Evolutionary conservation across 2,113 vertebrate species (phyloP), one percentile per base, ranked within the genome.

Genomic region (Sturnus vulgaris): DNA sequence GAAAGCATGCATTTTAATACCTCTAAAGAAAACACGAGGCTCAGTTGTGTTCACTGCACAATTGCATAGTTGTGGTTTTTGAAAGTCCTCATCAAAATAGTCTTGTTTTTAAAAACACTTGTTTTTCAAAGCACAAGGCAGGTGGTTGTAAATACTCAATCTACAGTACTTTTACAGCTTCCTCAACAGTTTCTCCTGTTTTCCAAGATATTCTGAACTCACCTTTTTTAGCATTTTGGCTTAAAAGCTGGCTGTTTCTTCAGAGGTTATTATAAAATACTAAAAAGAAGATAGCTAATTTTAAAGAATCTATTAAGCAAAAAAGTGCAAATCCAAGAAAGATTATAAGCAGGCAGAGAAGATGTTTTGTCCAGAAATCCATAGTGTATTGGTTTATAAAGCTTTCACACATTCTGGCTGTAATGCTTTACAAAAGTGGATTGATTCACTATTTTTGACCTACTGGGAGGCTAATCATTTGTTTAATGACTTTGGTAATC

Each of bases 381-480:
- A 73, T 44, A 60, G 61, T 30, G 55, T 85, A 75, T 91, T 0
- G 0, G 52, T 78, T 81, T 88, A 72, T 70, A 91, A 87, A 93
- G 46, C 78, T 85, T 91, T 86, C 71, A 64, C 44, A 33, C 4
- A 10, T 93, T 93, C 70, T 90, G 85, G n/a, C 66, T 1, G 3
- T 88, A 95, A 66, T 79, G 52, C 83, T 42, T 93, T 85, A 89
- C 22, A 60, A 83, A 81, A 35, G 56, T 57, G 72, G 78, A 96
- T 92, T 91, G 93, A 95, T 85, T 86, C 19, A 61, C 88, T 86
- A 73, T 84, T 94, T 96, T 92, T 93, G 64, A 89, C 65, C 73
- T 4, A 4, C 55, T 93, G 61, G 82, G 88, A 96, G 52, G 42
- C 57, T 95, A 90, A 96, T 93, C 52, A 93, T 65, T 78, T 56